Conservation (phyloP, 2,888 invertebrate species). For the Oxycera nigricornis region DNA sequence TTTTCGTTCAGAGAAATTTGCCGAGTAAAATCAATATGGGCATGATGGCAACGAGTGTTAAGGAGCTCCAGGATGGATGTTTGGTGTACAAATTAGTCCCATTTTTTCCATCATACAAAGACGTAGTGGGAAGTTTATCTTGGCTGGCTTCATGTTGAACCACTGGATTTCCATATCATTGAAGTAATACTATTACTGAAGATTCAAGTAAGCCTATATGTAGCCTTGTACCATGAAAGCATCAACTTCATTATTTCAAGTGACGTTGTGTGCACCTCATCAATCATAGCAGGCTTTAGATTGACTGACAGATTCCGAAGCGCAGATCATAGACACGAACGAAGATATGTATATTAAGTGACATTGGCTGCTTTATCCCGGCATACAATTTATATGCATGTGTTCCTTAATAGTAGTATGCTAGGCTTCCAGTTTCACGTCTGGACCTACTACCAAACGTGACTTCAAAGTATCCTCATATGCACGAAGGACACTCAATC, state of each 20-base stretch:
- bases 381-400: slow-evolving; percentile 27
- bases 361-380: background rate
- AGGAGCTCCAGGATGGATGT: too few species aligned
- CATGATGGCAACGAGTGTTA: background rate
- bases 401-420: slow-evolving; percentile 2
- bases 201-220: too few species aligned
- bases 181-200: too few species aligned
- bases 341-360: background rate
- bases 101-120: too few species aligned
- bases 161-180: too few species aligned
- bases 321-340: slow-evolving; percentile 19
- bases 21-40: background rate
- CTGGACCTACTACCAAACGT: slow-evolving; percentile 16
- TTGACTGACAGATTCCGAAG: slow-evolving; percentile 30
- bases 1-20: background rate
- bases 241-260: too few species aligned
- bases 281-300: slow-evolving; percentile 43
- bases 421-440: slow-evolving; percentile 36
- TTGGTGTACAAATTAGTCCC: too few species aligned
- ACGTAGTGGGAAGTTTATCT: too few species aligned
- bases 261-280: too few species aligned
- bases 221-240: too few species aligned
- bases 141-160: too few species aligned
- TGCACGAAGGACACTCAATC: background rate
- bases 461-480: slow-evolving; percentile 28